Percentiles rank a stretch among this genome's conserved stretches.
These are phyloP conservation scores for Lanistes nyassanus DNA, from an alignment of 1,140 invertebrate genomes.

Conservation along the genomic window DNA sequence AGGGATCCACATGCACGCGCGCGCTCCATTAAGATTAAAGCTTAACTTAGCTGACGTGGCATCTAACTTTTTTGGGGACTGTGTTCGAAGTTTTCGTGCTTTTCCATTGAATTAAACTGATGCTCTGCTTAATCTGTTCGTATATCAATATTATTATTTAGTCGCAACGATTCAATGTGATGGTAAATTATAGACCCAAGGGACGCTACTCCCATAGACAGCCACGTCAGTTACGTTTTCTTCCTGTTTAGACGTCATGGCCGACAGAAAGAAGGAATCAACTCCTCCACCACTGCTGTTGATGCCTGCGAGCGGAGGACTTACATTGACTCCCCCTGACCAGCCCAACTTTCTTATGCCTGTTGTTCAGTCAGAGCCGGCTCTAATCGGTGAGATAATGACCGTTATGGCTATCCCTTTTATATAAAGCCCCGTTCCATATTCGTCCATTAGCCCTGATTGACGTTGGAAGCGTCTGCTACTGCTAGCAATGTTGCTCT, in stretches of 20 bases:
- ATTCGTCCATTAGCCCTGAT: background rate
- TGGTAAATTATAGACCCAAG: no score
- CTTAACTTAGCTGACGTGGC: no score
- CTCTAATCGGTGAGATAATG: constrained; percentile 47
- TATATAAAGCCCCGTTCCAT: background rate
- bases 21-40: no score
- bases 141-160: no score
- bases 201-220: background rate
- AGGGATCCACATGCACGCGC: background rate
- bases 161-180: background rate
- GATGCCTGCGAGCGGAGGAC: constrained; percentile 54
- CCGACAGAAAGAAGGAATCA: constrained; percentile 51
- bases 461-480: background rate
- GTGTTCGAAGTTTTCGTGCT: no score
- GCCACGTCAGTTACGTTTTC: constrained; percentile 35
- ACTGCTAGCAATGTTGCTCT: no score
- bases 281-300: constrained; percentile 57
- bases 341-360: constrained; percentile 53
- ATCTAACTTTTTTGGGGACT: no score
- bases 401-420: constrained; percentile 1
- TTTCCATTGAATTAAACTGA: background rate
- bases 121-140: background rate
- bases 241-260: constrained; percentile 53
- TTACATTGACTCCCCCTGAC: constrained; percentile 51
- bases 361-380: constrained; percentile 50